phyloP scores from a whole-genome alignment of 1,140 invertebrate genomes.

The Mercenaria mercenaria region DNA sequence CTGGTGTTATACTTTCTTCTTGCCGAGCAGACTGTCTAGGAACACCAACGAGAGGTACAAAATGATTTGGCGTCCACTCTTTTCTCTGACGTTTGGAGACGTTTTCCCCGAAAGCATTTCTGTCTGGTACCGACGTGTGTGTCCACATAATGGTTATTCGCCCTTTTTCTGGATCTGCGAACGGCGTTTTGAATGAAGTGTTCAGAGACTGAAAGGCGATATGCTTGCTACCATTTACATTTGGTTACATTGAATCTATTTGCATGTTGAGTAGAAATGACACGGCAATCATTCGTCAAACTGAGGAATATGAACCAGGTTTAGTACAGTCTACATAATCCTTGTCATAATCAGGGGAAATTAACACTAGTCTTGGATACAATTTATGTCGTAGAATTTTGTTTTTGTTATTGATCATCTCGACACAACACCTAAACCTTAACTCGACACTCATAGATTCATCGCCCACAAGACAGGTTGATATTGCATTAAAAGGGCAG shows the following conservation, averaged over 20 bases:
- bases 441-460: neutral
- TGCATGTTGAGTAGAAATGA: neutral
- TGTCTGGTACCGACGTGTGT: neutral
- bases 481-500: neutral
- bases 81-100: neutral
- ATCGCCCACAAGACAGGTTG: neutral
- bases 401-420: neutral
- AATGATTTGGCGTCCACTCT: neutral
- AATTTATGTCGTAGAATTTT: neutral
- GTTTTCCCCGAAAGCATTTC: neutral
- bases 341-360: neutral
- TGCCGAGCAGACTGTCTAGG: neutral
- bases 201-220: neutral
- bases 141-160: neutral
- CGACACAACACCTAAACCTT: neutral
- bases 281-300: neutral
- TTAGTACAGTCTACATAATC: neutral
- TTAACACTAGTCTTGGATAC: neutral
- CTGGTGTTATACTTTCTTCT: neutral
- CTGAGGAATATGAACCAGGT: neutral
- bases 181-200: neutral
- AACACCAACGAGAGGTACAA: neutral
- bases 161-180: neutral
- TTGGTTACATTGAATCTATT: neutral
- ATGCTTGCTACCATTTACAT: neutral